Evolutionary conservation across 2,888 invertebrate genomes (phyloP), one percentile per base, ranked within the genome.

Genomic region (Carterocephalus palaemon): DNA sequence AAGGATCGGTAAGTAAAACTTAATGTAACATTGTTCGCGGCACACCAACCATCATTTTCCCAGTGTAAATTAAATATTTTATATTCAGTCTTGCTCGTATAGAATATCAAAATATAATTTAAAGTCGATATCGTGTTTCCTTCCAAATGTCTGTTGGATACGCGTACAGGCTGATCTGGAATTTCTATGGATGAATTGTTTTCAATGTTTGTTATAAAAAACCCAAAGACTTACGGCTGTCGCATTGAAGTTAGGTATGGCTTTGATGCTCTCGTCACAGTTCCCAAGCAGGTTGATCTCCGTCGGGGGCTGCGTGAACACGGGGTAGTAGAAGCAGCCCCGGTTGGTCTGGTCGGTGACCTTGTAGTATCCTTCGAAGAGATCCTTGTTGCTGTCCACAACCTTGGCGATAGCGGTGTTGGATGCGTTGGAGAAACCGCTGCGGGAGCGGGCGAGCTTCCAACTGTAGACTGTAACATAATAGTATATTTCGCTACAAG

Each of bases 271-370:
- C 2, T 60, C 52, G 49, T 77, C 54, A 29, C 84, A 84, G 4
- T 67, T 62, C 15, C 79, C 81, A 0, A 65, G 60, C 3, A 83
- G 54, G 1, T 55, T 63, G 8, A 82, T 79, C 0, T n/a, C 20
- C 0, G 43, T 22, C 4, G 75, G 75, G 0, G 60, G 36, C 6
- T 54, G 43, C 0, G 62, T 65, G 26, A 70, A 78, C 0, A 53
- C 67, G 1, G 84, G 84, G 40, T 82, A 83, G 51, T 78, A 59
- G 74, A 84, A 84, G 48, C 84, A 84, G 0, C 67, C 72, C 2
- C 56, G 53, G 34, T 65, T 52, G 24, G 64, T 67, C 41, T 80
- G 83, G 2, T 62, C 60, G 0, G 75, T 77, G 1, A 43, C 19
- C 1, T 64, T 59, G 47, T 73, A 84, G 55, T 83, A 83, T 0